Conservation (phyloP, 1,140 invertebrate species). For the Zaprionus capensis region DNA sequence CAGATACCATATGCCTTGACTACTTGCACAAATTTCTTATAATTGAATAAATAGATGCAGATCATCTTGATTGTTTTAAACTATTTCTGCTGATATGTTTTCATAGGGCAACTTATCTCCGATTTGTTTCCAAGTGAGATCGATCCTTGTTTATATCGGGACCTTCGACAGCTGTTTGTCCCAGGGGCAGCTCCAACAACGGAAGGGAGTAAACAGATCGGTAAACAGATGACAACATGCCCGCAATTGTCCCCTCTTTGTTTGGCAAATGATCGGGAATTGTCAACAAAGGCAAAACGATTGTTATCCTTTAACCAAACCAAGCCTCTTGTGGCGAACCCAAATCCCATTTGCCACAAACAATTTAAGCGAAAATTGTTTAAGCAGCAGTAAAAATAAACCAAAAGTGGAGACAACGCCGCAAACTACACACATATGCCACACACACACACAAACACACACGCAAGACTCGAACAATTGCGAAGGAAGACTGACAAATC, state of each 20-base stretch:
- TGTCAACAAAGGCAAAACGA: conserved; percentile 79
- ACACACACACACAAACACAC: conserved; percentile 10
- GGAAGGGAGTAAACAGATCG: conserved; percentile 50
- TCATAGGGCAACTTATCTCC: not conserved
- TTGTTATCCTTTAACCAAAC: conserved; percentile 81
- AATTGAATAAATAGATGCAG: not conserved
- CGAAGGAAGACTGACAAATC: conserved; percentile 44
- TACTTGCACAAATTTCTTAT: too few species aligned
- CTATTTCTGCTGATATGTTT: not conserved
- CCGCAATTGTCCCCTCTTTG: conserved; percentile 55
- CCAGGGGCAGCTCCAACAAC: conserved; percentile 15
- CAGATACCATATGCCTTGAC: too few species aligned
- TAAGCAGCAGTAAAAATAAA: conserved; percentile 77
- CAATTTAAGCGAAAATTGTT: conserved; percentile 80
- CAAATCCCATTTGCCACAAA: conserved; percentile 79
- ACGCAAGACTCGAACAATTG: not conserved
- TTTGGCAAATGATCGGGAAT: conserved; percentile 42
- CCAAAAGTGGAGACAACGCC: conserved; percentile 27
- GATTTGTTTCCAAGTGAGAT: not conserved
- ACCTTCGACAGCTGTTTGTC: conserved; percentile 34
- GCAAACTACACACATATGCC: conserved; percentile 66
- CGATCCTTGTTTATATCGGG: not conserved
- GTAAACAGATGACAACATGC: conserved; percentile 70
- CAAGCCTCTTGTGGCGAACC: conserved; percentile 77
- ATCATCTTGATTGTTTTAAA: not conserved